A percentile compares a stretch with the other conserved stretches of the same genome.
Evolutionary conservation across 1,140 invertebrate species (phyloP).

Genomic region (Whitmania pigra): DNA sequence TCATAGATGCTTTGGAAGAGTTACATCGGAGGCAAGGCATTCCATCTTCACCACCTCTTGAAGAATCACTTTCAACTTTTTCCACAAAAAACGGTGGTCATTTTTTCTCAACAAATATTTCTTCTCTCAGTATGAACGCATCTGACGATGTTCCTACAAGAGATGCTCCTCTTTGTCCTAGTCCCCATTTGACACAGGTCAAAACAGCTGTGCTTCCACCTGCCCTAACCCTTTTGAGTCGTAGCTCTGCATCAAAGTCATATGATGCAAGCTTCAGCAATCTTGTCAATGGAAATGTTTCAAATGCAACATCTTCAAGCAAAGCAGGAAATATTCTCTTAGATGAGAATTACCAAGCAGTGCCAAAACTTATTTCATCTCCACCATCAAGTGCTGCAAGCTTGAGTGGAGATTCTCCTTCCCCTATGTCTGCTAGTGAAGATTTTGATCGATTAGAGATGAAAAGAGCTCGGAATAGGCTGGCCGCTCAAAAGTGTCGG

Average conservation of each 20-base stretch:
- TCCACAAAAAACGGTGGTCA: not conserved
- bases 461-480: slow-evolving; percentile 81
- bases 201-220: not conserved
- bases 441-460: slow-evolving; percentile 87
- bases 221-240: not conserved
- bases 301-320: not conserved
- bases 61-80: not conserved
- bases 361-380: not conserved
- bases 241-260: not conserved
- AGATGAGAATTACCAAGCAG: slow-evolving; percentile 5
- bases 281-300: slow-evolving; percentile 7
- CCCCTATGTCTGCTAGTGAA: slow-evolving; percentile 17
- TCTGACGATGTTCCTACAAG: no score
- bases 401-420: slow-evolving; percentile 5
- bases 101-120: not conserved
- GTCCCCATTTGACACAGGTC: no score
- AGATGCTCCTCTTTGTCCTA: no score
- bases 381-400: slow-evolving; percentile 2
- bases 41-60: not conserved
- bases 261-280: not conserved
- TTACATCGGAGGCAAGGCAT: slow-evolving; percentile 47
- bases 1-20: slow-evolving; percentile 78
- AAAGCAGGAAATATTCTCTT: not conserved
- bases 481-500: slow-evolving; percentile 89
- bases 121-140: not conserved